Evolutionary conservation across 2,113 vertebrate genomes (phyloP).

Genomic region (Clarias macrocephalus): DNA sequence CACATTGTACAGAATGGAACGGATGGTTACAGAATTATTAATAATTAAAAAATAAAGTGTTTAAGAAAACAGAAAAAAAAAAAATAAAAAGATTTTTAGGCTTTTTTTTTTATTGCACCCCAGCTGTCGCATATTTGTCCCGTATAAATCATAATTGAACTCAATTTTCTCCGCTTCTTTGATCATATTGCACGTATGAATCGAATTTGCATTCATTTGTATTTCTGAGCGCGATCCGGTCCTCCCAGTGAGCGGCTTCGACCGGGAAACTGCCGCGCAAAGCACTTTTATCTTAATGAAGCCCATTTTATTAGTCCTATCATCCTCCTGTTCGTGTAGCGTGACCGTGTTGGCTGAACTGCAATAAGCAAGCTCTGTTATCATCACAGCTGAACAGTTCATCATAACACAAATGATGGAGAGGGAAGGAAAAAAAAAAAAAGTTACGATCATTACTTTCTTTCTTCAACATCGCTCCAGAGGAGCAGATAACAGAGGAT

Average conservation of each 20-base stretch:
- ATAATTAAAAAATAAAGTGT: background rate
- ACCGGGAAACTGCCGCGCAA: background rate
- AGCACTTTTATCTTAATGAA: slow-evolving; percentile 15
- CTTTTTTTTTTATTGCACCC: background rate
- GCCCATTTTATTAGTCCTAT: background rate
- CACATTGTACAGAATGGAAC: background rate
- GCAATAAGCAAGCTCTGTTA: slow-evolving; percentile 1
- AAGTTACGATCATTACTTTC: slow-evolving; percentile 2
- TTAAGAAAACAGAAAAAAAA: background rate
- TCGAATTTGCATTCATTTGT: background rate
- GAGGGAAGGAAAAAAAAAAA: background rate
- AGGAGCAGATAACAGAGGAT: background rate
- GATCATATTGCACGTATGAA: background rate
- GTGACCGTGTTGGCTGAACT: background rate
- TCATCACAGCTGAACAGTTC: slow-evolving; percentile 17
- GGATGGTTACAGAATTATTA: no score
- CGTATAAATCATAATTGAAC: background rate
- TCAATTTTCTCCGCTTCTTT: background rate
- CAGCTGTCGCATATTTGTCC: background rate
- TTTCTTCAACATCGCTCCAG: background rate
- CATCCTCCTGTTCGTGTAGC: background rate
- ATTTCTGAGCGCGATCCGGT: background rate
- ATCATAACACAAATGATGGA: slow-evolving; percentile 2
- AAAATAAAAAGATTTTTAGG: background rate
- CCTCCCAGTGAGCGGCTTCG: background rate